phyloP scores from a whole-genome alignment of 2,113 vertebrate species.

The Elgaria multicarinata region DNA sequence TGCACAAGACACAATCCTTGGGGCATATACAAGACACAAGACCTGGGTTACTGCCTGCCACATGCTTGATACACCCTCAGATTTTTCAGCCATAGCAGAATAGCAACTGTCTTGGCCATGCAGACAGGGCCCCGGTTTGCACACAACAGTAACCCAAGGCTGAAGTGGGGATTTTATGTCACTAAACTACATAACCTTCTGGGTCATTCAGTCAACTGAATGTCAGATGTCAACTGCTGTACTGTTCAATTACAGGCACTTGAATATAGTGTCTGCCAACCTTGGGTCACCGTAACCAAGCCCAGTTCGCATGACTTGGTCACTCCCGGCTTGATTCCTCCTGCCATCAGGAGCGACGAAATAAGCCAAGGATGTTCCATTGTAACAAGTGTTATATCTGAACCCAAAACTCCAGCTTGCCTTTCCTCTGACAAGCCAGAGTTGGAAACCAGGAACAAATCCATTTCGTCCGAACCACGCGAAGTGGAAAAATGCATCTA shows the following conservation, averaged over 20 bases:
- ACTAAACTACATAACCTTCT: slow-evolving; percentile 66
- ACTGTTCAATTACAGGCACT: slow-evolving; percentile 76
- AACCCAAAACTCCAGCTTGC: no score
- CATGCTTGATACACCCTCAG: not conserved
- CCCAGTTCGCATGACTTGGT: no score
- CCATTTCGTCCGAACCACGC: no score
- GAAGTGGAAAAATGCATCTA: no score
- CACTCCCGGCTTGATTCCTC: no score
- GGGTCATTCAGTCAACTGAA: slow-evolving; percentile 62
- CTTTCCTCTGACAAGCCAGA: no score
- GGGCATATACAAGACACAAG: not conserved
- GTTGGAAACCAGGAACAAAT: no score
- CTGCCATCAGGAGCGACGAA: no score
- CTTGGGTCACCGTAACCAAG: not conserved
- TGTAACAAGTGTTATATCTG: no score
- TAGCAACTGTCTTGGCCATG: not conserved
- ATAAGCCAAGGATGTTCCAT: no score
- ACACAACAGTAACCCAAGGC: no score
- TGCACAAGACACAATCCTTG: not conserved
- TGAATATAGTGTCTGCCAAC: slow-evolving; percentile 69
- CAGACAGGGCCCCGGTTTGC: no score
- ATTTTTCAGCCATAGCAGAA: not conserved
- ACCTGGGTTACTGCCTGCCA: not conserved
- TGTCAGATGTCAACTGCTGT: slow-evolving; percentile 63
- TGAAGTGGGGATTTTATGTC: slow-evolving; percentile 67